A percentile compares a stretch with the other conserved stretches of the same genome.
phyloP scores from a whole-genome alignment of 2,797 vertebrate species.

The Pogonophryne albipinna region DNA sequence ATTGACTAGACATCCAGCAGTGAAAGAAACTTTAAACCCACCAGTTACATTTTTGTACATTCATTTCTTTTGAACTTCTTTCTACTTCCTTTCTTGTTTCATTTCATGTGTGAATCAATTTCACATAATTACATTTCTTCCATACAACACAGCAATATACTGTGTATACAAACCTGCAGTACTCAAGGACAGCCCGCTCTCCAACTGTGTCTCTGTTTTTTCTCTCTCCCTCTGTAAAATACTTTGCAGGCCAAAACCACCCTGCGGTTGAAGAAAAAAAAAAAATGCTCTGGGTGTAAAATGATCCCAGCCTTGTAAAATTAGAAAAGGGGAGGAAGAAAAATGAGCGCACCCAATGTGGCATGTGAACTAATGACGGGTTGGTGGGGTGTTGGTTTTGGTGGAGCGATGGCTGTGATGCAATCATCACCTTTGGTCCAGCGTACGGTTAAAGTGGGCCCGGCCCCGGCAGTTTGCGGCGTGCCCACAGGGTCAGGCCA shows the following conservation, averaged over 20 bases:
- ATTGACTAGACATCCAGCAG: neutral
- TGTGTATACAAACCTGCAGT: neutral
- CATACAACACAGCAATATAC: neutral
- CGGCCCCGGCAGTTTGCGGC: slow-evolving; percentile 40
- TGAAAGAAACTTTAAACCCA: slow-evolving; percentile 3
- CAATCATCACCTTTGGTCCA: slow-evolving; percentile 71
- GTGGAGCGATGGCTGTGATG: slow-evolving; percentile 57
- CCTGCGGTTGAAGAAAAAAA: slow-evolving; percentile 62
- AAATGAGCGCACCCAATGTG: slow-evolving; percentile 65
- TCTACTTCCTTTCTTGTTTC: neutral
- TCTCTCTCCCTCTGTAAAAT: slow-evolving; percentile 52
- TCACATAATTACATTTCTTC: neutral
- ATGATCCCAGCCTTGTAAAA: slow-evolving; percentile 75
- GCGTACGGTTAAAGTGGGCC: slow-evolving; percentile 55
- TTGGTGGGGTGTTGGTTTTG: slow-evolving; percentile 68
- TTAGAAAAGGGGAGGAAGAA: slow-evolving; percentile 70
- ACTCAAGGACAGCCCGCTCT: neutral
- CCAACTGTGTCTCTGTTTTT: slow-evolving; percentile 32
- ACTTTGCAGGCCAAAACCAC: slow-evolving; percentile 64
- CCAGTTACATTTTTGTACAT: neutral
- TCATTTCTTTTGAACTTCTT: neutral
- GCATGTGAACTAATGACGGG: slow-evolving; percentile 77
- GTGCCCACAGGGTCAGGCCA: slow-evolving; percentile 51
- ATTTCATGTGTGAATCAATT: slow-evolving; percentile 2
- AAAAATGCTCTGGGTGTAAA: slow-evolving; percentile 67